A percentile compares a stretch with the other conserved stretches of the same genome.
Evolutionary conservation across 1,140 invertebrate species (phyloP).

Genomic region (Leucophenga varia): DNA sequence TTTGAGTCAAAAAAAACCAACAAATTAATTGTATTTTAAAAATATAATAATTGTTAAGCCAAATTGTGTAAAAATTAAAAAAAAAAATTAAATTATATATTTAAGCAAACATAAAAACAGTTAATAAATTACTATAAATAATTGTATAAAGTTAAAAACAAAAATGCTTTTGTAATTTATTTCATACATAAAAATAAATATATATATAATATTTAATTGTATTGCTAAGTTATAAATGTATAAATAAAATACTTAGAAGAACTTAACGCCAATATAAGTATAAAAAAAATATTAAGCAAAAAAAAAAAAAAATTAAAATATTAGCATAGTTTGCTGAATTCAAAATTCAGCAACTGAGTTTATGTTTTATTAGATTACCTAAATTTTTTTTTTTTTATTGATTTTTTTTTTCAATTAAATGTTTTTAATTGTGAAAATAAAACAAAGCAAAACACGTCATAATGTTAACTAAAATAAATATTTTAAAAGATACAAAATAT

Average conservation of each 20-base stretch:
- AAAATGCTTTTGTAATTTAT: conserved; percentile 54
- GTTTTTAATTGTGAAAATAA: conserved; percentile 36
- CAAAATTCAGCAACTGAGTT: conserved; percentile 6
- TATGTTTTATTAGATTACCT: conserved; percentile 11
- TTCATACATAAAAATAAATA: conserved; percentile 36
- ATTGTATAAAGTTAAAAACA: conserved; percentile 42
- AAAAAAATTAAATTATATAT: conserved; percentile 10
- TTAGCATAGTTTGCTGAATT: conserved; percentile 8
- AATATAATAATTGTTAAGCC: too few relatives aligned
- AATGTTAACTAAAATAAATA: conserved; percentile 49
- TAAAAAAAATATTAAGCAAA: conserved; percentile 26
- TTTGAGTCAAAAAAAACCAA: conserved; percentile 19
- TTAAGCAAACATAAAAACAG: conserved; percentile 19
- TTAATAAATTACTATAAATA: conserved; percentile 17
- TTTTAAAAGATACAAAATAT: conserved; percentile 30
- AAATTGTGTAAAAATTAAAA: neutral
- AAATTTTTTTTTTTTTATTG: conserved; percentile 14
- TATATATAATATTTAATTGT: too few relatives aligned
- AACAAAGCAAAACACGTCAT: conserved; percentile 44
- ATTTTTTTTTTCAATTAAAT: conserved; percentile 22
- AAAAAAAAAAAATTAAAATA: conserved; percentile 21
- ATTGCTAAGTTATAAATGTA: conserved; percentile 34
- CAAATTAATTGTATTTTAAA: too few relatives aligned
- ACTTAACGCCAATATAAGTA: conserved; percentile 48
- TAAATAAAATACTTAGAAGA: conserved; percentile 42